Evolutionary conservation across 2,888 invertebrate species (phyloP), one percentile per base, ranked within the genome.

Genomic region (Acrobasis suavella): DNA sequence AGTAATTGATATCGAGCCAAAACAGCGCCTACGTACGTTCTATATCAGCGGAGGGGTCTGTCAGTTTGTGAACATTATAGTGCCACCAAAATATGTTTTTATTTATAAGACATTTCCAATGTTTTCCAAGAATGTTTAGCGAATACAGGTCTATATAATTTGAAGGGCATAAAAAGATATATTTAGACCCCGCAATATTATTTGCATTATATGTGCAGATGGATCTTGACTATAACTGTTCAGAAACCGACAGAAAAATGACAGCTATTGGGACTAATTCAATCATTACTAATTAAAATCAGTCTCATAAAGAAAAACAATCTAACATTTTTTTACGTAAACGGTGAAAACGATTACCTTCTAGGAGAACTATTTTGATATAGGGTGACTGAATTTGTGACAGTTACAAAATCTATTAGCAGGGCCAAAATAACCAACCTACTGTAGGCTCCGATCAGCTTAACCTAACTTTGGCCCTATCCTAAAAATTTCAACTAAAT

Each of bases 241-340:
- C 72, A 74, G 75, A 73, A 75, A 67, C 72, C 72, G 68, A 71
- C 72, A 68, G 72, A 32, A 9, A 12, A 75, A 76, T 79, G 81
- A 77, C 81, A 79, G 77, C 72, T 74, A 72, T 73, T 83, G 80
- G 72, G 81, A 85, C 80, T 76, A 81, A 80, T 74, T 75, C 70
- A 72, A 62, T 80, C 76, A 85, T 88, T 90, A 90, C 90, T 82
- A 32, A 32, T 32, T 86, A 91, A 91, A 91, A 91, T 91, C 91
- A 91, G 91, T 91, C 91, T 90, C 89, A 84, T 86, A 85, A 87
- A 83, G 74, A 86, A 90, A 86, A 90, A 88, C n/a, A 83, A 78
- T 70, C 69, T 74, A 76, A 72, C 75, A 75, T 72, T 61, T 32
- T 58, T 37, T 39, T 39, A 55, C 55, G 39, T 39, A 39, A 55